A percentile compares a stretch with the other conserved stretches of the same genome.
Conservation (phyloP, 2,888 invertebrate genomes). For the Drosophila kanekoi region DNA sequence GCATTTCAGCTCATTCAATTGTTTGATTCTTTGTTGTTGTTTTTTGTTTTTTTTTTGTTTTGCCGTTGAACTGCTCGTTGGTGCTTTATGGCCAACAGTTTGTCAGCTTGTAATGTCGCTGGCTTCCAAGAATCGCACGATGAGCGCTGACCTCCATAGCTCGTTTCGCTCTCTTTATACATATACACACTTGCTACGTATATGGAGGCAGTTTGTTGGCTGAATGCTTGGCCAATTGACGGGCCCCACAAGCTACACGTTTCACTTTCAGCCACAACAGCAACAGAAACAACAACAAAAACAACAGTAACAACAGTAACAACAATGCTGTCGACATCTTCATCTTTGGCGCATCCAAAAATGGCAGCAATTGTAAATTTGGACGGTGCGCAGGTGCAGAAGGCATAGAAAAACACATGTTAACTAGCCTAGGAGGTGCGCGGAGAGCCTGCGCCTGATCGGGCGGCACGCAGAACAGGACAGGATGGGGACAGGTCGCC, state of each 20-base stretch:
- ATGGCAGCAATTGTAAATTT: slow-evolving; percentile 75
- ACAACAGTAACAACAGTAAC: slow-evolving; percentile 23
- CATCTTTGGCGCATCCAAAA: slow-evolving; percentile 71
- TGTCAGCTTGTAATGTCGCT: slow-evolving; percentile 60
- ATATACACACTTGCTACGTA: slow-evolving; percentile 5
- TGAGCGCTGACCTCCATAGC: slow-evolving; percentile 68
- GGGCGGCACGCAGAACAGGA: not conserved
- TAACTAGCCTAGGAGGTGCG: slow-evolving; percentile 62
- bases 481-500: slow-evolving; percentile 13
- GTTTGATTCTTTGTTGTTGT: slow-evolving; percentile 22
- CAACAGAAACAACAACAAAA: slow-evolving; percentile 4
- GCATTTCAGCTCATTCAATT: not conserved
- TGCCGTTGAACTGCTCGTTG: slow-evolving; percentile 64
- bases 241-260: slow-evolving; percentile 65
- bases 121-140: slow-evolving; percentile 67
- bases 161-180: slow-evolving; percentile 32
- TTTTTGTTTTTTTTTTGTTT: slow-evolving; percentile 5
- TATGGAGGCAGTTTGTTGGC: slow-evolving; percentile 24
- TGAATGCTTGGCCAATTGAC: slow-evolving; percentile 46
- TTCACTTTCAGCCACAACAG: slow-evolving; percentile 65
- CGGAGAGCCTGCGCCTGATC: not conserved
- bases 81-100: slow-evolving; percentile 70
- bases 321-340: slow-evolving; percentile 70
- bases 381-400: slow-evolving; percentile 68
- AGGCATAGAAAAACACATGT: slow-evolving; percentile 68